Base-by-base conservation (phyloP, 2,797 vertebrate species). In the Falco columbarius region DNA sequence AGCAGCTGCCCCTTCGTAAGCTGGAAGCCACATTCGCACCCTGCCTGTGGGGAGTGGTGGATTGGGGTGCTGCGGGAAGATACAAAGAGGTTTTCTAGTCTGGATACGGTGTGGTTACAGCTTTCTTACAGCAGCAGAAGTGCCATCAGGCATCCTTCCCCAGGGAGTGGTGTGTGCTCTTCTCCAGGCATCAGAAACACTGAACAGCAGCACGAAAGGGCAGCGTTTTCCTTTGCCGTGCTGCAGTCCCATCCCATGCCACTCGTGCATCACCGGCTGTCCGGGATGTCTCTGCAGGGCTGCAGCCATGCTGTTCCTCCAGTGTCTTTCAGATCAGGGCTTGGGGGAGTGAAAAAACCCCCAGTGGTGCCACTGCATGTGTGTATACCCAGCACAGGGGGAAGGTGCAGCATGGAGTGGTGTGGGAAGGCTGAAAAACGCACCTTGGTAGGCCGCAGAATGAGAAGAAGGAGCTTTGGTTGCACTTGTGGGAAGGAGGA, bases 361-460 rank as follows among this genome's bases (percentile, higher is more conserved):
- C 14, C 18, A 4, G 6, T 1, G 4, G 8, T 5, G 5, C 34
- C 0, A 0, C 16, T 0, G 0, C 18, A n/a, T 0, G 0, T 46
- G 15, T 18, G 12, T 0, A 2, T n/a, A 18, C 26, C 5, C 27
- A 24, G 29, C 0, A 1, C 10, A 12, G 55, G 26, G 12, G 10
- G 38, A 32, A 20, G 7, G 8, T 20, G 38, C 38, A 38, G 38
- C 0, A 1, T 29, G 47, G 40, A 30, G 16, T n/a, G 3, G 3
- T 14, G 16, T 49, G 44, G 22, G 13, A 49, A 67, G 19, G 68
- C 46, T 79, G 86, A 23, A 52, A 55, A 86, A 30, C 0, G 1
- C 27, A 29, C 14, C 5, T 12, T 42, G 36, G 11, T 46, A 29
- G 75, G 32, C 27, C 1, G 7, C 5, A 13, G 22, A 44, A 44